Conservation (phyloP, 2,888 invertebrate species). For the Mechanitis mazaeus region DNA sequence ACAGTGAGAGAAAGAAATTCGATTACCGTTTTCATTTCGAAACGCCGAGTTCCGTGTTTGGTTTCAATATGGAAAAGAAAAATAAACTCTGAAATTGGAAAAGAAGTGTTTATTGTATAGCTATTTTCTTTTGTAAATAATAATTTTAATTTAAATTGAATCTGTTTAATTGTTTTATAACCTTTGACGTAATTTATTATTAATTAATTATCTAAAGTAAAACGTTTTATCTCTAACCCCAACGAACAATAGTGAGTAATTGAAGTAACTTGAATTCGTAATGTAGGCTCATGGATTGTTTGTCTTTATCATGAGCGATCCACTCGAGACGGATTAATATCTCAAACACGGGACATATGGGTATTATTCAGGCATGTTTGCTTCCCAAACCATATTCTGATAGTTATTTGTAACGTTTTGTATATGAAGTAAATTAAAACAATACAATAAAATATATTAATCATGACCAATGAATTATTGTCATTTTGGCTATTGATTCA, state of each 20-base stretch:
- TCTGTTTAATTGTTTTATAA: too few species aligned
- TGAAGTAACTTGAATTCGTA: slow-evolving; percentile 3
- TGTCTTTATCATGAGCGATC: slow-evolving; percentile 15
- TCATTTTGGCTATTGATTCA: too few species aligned
- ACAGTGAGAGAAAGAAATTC: slow-evolving; percentile 53
- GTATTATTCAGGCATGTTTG: slow-evolving; percentile 19
- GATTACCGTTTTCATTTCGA: slow-evolving; percentile 45
- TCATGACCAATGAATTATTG: too few species aligned
- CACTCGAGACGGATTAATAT: slow-evolving; percentile 19
- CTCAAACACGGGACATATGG: slow-evolving; percentile 14
- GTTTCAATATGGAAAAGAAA: not conserved
- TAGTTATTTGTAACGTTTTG: not conserved
- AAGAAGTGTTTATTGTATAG: too few species aligned
- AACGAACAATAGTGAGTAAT: slow-evolving; percentile 3
- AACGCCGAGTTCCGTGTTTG: slow-evolving; percentile 23
- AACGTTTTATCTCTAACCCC: not conserved
- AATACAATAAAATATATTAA: too few species aligned
- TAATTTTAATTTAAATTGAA: too few species aligned
- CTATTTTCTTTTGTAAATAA: too few species aligned
- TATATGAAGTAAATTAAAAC: too few species aligned
- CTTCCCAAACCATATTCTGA: slow-evolving; percentile 13
- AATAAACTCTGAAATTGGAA: too few species aligned
- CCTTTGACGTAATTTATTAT: not conserved
- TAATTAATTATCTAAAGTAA: not conserved
- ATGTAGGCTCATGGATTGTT: slow-evolving; percentile 16